Evolutionary conservation across 1,140 invertebrate genomes (phyloP), one percentile per base, ranked within the genome.

Genomic region (Papilio xuthus): DNA sequence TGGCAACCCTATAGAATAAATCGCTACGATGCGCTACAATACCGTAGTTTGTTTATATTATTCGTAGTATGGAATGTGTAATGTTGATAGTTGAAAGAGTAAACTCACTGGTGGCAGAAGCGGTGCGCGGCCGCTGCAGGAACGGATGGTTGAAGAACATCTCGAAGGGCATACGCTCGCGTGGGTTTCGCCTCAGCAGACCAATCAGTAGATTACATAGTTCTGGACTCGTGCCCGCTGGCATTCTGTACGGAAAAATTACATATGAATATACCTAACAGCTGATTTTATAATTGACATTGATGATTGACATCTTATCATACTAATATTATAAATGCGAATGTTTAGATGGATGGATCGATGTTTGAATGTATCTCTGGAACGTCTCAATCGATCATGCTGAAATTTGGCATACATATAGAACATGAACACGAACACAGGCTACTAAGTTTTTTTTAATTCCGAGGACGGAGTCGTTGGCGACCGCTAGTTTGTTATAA

Each of bases 161-260:
- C 84, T 99, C 98, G 94, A 99, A 99, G 77, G 98, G 96, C 95
- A 99, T 99, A 78, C 99, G 95, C 90, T 99, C 99, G 86, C 96
- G 96, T 20, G 99, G 97, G 94, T 99, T 99, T 78, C 99, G 96
- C 83, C 98, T 97, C 82, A 99, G 93, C 70, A 99, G 94, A 79
- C 97, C 96, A 85, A 97, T 95, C 63, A 99, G 94, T 41, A 99
- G 95, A 94, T 99, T 97, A 82, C 96, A 96, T 75, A 99, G 94
- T 85, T 99, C 97, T 13, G 96, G 95, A 63, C 98, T 99, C 4
- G 99, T 99, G 79, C 97, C 97, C 82, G 95, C 92, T 69, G 99
- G 99, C 91, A 99, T 98, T 93, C 98, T 99, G 90, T 81, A 94
- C 93, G 78, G 85, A 86, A 88, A 83, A 82, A 60, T 37, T 53